A percentile compares a stretch with the other conserved stretches of the same genome.
phyloP scores from a whole-genome alignment of 2,113 vertebrate species.

The Deroptyus accipitrinus region DNA sequence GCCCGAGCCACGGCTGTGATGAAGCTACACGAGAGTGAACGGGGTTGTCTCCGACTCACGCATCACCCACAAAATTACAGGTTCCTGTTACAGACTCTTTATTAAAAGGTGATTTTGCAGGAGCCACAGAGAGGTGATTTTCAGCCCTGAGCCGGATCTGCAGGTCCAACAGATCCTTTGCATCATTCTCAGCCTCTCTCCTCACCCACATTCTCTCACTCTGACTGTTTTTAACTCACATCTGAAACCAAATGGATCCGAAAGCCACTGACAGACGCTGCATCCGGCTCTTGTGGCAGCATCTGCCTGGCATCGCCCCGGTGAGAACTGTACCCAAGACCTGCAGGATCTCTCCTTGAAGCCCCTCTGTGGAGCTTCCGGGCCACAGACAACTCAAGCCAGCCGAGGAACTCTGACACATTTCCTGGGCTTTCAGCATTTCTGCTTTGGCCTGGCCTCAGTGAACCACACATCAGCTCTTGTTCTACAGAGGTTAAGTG shows the following conservation, averaged over 20 bases:
- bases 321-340: rapidly evolving
- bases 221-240: not conserved
- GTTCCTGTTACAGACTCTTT: not conserved
- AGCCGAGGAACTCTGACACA: rapidly evolving
- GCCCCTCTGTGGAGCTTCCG: not conserved
- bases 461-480: not conserved
- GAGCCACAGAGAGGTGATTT: not conserved
- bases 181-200: not conserved
- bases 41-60: not conserved
- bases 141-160: conserved; percentile 13
- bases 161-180: not conserved
- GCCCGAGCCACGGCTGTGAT: not conserved
- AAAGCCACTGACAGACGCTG: not conserved
- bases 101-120: not conserved
- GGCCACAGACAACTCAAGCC: not conserved
- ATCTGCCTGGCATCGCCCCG: not conserved
- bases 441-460: not conserved
- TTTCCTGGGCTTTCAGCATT: rapidly evolving
- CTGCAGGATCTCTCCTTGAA: not conserved
- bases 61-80: not conserved
- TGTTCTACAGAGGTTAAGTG: rapidly evolving
- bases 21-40: not conserved
- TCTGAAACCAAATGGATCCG: not conserved
- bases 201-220: not conserved
- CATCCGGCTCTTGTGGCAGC: not conserved